Percentiles rank a stretch among this genome's conserved stretches.
phyloP scores from a whole-genome alignment of 2,888 invertebrate species.

The Pollenia labialis region DNA sequence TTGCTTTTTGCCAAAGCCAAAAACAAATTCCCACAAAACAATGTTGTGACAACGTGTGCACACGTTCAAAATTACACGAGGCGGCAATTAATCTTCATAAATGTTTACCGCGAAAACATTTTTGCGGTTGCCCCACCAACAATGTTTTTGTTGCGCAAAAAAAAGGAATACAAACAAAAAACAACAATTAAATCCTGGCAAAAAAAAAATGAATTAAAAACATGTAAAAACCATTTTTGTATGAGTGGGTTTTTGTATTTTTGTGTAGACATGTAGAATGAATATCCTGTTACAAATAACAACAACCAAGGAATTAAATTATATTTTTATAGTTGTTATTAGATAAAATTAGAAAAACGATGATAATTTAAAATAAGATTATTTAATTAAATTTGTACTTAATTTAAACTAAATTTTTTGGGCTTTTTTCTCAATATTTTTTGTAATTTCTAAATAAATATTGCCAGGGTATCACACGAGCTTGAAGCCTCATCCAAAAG shows the following conservation, averaged over 20 bases:
- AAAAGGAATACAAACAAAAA: slow-evolving; percentile 23
- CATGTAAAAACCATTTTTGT: slow-evolving; percentile 33
- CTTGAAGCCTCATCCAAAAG: no score
- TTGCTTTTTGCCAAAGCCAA: slow-evolving; percentile 70
- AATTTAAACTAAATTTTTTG: neutral
- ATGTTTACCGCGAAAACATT: slow-evolving; percentile 76
- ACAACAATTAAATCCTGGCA: slow-evolving; percentile 49
- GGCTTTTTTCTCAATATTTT: neutral
- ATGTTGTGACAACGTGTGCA: slow-evolving; percentile 73
- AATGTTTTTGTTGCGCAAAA: slow-evolving; percentile 56
- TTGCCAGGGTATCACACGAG: no score
- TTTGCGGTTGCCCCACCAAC: slow-evolving; percentile 73
- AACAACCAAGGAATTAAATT: slow-evolving; percentile 44
- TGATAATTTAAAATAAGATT: slow-evolving; percentile 5
- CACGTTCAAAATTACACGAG: slow-evolving; percentile 72
- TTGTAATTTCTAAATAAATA: neutral
- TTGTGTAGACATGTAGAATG: slow-evolving; percentile 56
- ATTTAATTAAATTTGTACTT: neutral
- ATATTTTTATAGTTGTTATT: slow-evolving; percentile 36
- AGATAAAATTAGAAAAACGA: slow-evolving; percentile 33
- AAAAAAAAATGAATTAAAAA: slow-evolving; percentile 2
- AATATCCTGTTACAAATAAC: slow-evolving; percentile 67
- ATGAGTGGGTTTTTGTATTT: slow-evolving; percentile 5
- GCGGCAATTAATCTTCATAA: slow-evolving; percentile 76
- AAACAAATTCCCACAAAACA: slow-evolving; percentile 73